These are phyloP conservation scores for Melanogrammus aeglefinus DNA, from an alignment of 2,797 vertebrate species.

Conservation along the genomic window DNA sequence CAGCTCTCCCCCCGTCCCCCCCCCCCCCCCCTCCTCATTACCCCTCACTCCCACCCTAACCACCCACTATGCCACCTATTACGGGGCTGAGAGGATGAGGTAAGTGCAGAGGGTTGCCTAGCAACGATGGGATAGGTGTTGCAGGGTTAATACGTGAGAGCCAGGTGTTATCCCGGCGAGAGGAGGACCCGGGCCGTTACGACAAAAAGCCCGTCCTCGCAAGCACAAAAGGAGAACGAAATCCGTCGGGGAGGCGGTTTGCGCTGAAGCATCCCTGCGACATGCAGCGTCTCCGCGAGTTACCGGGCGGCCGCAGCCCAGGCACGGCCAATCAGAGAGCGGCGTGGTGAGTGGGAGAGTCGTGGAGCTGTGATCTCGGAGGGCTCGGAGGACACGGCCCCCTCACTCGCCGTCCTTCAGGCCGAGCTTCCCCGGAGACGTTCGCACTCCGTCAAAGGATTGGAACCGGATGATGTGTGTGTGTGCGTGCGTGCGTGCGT, in stretches of 20 bases:
- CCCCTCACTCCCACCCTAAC: conserved; percentile 19
- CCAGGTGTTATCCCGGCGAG: conserved; percentile 65
- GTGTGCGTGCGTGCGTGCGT: no score
- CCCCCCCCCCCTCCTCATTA: conserved; percentile 2
- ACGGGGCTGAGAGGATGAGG: conserved; percentile 57
- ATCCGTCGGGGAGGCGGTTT: conserved; percentile 27
- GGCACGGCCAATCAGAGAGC: not conserved
- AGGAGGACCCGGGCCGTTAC: conserved; percentile 44
- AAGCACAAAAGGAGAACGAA: conserved; percentile 25
- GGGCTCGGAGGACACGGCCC: no score
- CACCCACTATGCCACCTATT: conserved; percentile 56
- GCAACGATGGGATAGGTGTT: conserved; percentile 75
- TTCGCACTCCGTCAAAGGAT: no score
- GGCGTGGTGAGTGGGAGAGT: no score
- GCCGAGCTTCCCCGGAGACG: no score
- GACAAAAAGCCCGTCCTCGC: conserved; percentile 27
- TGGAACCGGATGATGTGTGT: no score
- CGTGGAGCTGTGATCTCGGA: no score
- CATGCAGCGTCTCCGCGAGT: conserved; percentile 12
- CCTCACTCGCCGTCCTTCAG: no score
- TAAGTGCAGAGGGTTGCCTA: conserved; percentile 68
- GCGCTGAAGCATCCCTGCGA: not conserved
- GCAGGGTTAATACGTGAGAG: conserved; percentile 74
- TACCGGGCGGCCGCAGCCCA: not conserved
- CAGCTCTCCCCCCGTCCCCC: conserved; percentile 21